Evolutionary conservation across 2,113 vertebrate genomes (phyloP).

Genomic region (Terrapene triunguis): DNA sequence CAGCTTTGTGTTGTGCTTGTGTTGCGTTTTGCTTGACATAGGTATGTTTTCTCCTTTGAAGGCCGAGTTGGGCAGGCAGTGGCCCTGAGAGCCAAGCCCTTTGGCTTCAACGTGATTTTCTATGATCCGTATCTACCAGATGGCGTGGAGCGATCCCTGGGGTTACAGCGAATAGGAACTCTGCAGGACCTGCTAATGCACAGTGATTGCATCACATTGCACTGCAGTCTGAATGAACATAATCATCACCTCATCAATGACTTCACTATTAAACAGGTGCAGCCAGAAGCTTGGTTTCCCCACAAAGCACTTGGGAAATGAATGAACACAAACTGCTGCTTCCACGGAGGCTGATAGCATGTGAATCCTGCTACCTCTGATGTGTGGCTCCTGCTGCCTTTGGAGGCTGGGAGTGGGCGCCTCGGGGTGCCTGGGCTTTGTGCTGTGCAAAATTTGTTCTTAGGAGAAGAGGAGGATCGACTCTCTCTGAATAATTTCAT

Average conservation of each 20-base stretch:
- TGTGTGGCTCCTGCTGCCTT: conserved; percentile 56
- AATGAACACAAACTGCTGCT: conserved; percentile 69
- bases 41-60: conserved; percentile 76
- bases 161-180: conserved; percentile 90
- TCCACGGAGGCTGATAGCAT: conserved; percentile 65
- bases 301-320: conserved; percentile 65
- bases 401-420: conserved; percentile 56
- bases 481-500: conserved; percentile 33
- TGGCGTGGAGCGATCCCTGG: conserved; percentile 91
- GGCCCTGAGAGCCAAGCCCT: conserved; percentile 91
- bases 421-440: conserved; percentile 64
- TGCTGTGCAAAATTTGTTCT: conserved; percentile 30
- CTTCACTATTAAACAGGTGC: conserved; percentile 95
- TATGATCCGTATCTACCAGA: conserved; percentile 92
- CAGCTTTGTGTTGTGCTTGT: conserved; percentile 63
- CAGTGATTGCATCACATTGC: conserved; percentile 92
- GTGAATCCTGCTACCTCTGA: conserved; percentile 74
- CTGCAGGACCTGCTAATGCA: conserved; percentile 93
- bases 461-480: conserved; percentile 3
- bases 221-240: conserved; percentile 94
- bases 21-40: conserved; percentile 67
- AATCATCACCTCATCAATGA: conserved; percentile 95
- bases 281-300: conserved; percentile 71
- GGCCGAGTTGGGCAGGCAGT: conserved; percentile 92
- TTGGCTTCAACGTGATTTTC: conserved; percentile 92